A percentile compares a stretch with the other conserved stretches of the same genome.
These are phyloP conservation scores for Troides helena DNA, from an alignment of 2,888 invertebrate species.

Conservation along the genomic window DNA sequence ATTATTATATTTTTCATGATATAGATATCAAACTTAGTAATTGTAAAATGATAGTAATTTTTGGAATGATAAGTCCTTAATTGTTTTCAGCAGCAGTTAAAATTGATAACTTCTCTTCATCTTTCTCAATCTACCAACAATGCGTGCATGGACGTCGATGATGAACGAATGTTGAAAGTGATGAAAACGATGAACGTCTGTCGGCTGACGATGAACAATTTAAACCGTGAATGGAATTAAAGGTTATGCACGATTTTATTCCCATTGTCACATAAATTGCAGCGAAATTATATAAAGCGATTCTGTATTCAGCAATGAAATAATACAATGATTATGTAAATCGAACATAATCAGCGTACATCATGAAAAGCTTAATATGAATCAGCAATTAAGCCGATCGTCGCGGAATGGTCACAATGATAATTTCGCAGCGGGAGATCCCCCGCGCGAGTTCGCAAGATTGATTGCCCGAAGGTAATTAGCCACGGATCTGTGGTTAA, in stretches of 20 bases:
- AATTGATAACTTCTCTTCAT: too few relatives aligned
- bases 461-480: constrained; percentile 57
- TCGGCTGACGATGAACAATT: too few relatives aligned
- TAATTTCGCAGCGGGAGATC: constrained; percentile 45
- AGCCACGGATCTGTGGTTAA: constrained; percentile 52
- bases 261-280: constrained; percentile 9
- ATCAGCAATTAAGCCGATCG: constrained; percentile 49
- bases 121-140: too few relatives aligned
- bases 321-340: constrained; percentile 10
- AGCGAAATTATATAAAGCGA: constrained; percentile 9
- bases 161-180: too few relatives aligned
- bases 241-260: neutral
- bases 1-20: too few relatives aligned
- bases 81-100: too few relatives aligned
- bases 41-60: too few relatives aligned
- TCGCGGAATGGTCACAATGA: constrained; percentile 45
- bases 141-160: too few relatives aligned
- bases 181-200: too few relatives aligned
- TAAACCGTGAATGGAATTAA: too few relatives aligned
- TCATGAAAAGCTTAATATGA: constrained; percentile 40
- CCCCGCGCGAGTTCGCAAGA: constrained; percentile 46
- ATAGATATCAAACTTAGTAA: too few relatives aligned
- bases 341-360: constrained; percentile 26
- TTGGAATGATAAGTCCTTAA: too few relatives aligned
- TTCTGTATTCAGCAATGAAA: constrained; percentile 2